phyloP scores from a whole-genome alignment of 2,888 invertebrate species.

The Hydroisotoma schaefferi region DNA sequence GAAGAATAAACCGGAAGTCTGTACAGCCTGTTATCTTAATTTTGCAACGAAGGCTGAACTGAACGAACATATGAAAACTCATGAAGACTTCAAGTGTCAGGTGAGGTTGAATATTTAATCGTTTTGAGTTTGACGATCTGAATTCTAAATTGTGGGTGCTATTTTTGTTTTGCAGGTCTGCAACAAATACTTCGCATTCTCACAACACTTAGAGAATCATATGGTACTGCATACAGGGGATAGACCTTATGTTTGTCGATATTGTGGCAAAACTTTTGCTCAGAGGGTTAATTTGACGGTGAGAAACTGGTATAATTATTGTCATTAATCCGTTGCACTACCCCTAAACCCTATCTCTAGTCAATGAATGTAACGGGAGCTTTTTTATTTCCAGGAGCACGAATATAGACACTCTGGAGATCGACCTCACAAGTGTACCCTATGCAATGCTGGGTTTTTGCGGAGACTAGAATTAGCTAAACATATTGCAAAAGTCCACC shows the following conservation, averaged over 20 bases:
- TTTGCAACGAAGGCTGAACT: background rate
- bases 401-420: constrained; percentile 34
- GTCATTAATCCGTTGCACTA: too few relatives aligned
- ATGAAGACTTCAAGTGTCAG: background rate
- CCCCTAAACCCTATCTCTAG: too few relatives aligned
- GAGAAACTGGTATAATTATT: too few relatives aligned
- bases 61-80: background rate
- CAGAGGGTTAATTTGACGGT: background rate
- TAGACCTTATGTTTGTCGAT: background rate
- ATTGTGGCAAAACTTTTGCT: background rate
- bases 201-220: background rate
- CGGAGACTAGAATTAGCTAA: constrained; percentile 33
- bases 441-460: constrained; percentile 29
- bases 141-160: too few relatives aligned
- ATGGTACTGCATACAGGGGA: background rate
- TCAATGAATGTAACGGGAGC: too few relatives aligned
- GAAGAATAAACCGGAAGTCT: background rate
- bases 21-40: background rate
- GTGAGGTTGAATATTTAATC: background rate
- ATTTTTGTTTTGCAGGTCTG: background rate
- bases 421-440: constrained; percentile 33
- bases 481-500: constrained; percentile 36
- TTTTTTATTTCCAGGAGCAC: background rate
- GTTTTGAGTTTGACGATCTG: background rate
- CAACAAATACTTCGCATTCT: background rate